Evolutionary conservation across 2,797 vertebrate species (phyloP), one percentile per base, ranked within the genome.

Genomic region (Cossypha caffra): DNA sequence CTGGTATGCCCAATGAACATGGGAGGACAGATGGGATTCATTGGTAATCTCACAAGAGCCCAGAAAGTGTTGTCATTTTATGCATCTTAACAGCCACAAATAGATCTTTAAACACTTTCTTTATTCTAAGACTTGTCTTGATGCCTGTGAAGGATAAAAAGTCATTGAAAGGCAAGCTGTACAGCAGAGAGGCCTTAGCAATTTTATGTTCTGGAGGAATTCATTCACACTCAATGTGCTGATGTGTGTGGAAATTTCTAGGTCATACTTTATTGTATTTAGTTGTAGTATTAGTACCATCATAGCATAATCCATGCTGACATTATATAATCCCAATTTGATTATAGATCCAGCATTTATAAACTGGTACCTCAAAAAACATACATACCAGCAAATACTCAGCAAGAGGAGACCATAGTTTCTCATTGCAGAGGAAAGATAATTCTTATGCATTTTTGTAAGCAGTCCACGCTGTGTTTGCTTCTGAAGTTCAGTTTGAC

Each of bases 11-110:
- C 75, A 51, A 26, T 43, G 33, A 86, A 74, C 28, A 64, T 42
- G 13, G 8, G 11, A 73, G 17, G 37, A 62, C 42, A 81, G 31
- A 38, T 86, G 51, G 66, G 26, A 68, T 81, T 77, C 51, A 16
- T 17, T 7, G 3, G 18, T 88, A 74, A 71, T 80, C 31, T 83
- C 45, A 90, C 28, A 90, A 80, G 7, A 67, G 29, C 16, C 26
- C 71, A 35, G 28, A 50, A 90, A 76, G 15, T 61, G 47, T 79
- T 90, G 92, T 50, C n/a, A 57, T 81, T 90, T 74, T 80, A 31
- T 64, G 5, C 51, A 29, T 76, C 15, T 76, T 72, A 58, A 75
- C 42, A 77, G 43, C 35, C 42, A 72, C 50, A 79, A 68, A 72
- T 76, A 93, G 25, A 26, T 81, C 24, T 67, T 84, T 40, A 67